Evolutionary conservation across 2,797 vertebrate species (phyloP).

Genomic region (Tympanoctomys barrerae): DNA sequence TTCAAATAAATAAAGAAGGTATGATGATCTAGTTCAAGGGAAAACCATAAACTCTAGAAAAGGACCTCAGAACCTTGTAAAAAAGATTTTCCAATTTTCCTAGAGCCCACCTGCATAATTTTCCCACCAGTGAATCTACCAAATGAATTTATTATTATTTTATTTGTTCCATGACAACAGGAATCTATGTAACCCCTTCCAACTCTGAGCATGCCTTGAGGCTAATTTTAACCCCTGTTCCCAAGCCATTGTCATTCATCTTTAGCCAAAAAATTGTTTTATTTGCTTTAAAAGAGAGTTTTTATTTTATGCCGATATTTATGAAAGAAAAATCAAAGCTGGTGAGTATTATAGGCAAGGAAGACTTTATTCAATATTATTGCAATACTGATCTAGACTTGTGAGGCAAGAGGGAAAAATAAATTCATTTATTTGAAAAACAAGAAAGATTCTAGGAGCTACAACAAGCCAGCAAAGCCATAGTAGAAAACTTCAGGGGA

Average conservation of each 20-base stretch:
- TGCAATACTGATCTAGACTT: background rate
- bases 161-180: background rate
- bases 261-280: background rate
- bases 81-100: background rate
- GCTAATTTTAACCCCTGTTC: background rate
- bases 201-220: background rate
- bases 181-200: background rate
- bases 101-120: background rate
- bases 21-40: background rate
- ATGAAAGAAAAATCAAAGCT: background rate
- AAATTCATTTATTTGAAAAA: background rate
- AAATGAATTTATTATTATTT: background rate
- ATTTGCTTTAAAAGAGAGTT: background rate
- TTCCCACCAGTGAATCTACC: background rate
- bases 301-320: background rate
- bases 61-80: background rate
- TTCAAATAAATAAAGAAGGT: background rate
- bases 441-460: background rate
- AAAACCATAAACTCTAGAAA: background rate
- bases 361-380: background rate
- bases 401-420: background rate
- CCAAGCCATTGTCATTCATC: background rate
- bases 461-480: background rate
- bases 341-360: background rate
- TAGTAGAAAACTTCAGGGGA: background rate